Base-by-base conservation (phyloP, 2,888 invertebrate species). In the Ichneumoninae sp. region DNA sequence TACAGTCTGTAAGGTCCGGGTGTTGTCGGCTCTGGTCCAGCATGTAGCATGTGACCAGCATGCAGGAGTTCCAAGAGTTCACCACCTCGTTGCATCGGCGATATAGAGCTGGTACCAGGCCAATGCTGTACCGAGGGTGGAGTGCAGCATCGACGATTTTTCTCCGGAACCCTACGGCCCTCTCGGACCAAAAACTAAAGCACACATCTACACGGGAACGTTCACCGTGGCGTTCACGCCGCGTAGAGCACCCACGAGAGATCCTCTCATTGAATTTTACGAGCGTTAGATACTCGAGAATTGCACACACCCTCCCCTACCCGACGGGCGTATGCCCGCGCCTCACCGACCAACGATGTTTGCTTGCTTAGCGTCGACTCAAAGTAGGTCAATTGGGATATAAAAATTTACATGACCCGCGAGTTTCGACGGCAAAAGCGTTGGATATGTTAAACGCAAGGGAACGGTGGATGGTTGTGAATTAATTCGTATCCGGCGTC, bases 201-300 rank as follows among this genome's bases (percentile, higher is more conserved):
- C 69, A 19, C 66, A 50, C 74, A 50, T 71, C 73, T 36, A 69
- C 47, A 70, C 66, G 33, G 30, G 33, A 33, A 63, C 65, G 74
- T 81, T 75, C 75, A 71, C 60, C 33, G 30, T 30, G 40, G 10
- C 52, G 7, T 76, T 66, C 26, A 66, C 33, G 19, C 71, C 50
- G 7, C 63, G 63, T 10, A 44, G 65, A 66, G 78, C 65, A 71
- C 60, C 73, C 33, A 30, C 13, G 74, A 71, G 74, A 71, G 82
- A 82, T 75, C 70, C 79, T 76, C 85, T 82, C 85, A 85, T 85
- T 85, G 85, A 85, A 85, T 85, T 85, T 85, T 85, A 85, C 85
- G 85, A 82, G 79, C 66, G 54, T 60, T n/a, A 68, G 82, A 82
- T 80, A 71, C 82, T 82, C 84, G 73, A 70, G 82, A 84, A 84